Conservation (phyloP, 2,888 invertebrate species). For the Megalurothrips usitatus region DNA sequence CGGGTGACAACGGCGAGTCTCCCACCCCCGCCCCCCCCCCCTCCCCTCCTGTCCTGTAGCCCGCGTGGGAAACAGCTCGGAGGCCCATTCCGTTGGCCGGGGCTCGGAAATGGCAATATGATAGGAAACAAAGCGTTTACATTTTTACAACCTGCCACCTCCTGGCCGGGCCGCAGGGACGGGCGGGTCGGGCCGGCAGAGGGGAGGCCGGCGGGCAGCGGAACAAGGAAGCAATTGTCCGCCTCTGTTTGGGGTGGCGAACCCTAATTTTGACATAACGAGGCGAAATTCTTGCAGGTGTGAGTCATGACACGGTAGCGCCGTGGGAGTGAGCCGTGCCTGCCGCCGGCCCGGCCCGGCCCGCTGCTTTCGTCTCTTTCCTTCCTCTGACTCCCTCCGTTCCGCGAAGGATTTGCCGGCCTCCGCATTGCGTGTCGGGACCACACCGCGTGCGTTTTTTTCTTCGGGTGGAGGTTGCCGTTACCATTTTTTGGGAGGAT, state of each 20-base stretch:
- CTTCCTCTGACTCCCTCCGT: no score
- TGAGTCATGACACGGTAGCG: background rate
- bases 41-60: background rate
- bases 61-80: background rate
- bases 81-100: background rate
- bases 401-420: no score
- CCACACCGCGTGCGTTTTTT: no score
- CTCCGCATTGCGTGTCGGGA: no score
- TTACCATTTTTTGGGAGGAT: no score
- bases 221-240: slow-evolving; percentile 19
- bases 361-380: no score
- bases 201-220: background rate
- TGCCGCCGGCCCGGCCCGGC: background rate
- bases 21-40: background rate
- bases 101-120: background rate
- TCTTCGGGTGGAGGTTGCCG: no score
- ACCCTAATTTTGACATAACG: background rate
- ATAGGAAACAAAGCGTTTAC: background rate
- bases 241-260: background rate
- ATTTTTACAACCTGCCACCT: background rate
- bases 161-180: background rate
- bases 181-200: background rate
- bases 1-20: no score
- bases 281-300: slow-evolving; percentile 20
- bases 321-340: background rate